Conservation (phyloP, 2,797 vertebrate genomes). For the Bucorvus abyssinicus region DNA sequence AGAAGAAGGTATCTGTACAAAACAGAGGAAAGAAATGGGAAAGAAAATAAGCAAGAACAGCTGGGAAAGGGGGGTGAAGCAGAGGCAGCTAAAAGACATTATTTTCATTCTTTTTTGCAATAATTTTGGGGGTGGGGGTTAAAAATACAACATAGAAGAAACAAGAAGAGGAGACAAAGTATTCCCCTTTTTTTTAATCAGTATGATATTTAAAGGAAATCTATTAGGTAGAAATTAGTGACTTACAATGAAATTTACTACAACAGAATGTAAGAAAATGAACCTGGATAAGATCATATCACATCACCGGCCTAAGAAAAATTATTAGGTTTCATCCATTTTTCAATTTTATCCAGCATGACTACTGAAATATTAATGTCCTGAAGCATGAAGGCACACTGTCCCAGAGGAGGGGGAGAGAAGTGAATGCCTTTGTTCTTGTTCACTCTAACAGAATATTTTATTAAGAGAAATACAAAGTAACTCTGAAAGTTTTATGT, state of each 20-base stretch:
- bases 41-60: conserved; percentile 66
- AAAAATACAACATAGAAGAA: background rate
- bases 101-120: conserved; percentile 8
- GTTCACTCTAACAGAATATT: conserved; percentile 43
- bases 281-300: conserved; percentile 41
- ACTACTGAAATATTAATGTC: conserved; percentile 58
- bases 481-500: conserved; percentile 27
- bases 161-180: background rate
- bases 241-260: conserved; percentile 42
- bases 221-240: background rate
- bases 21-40: conserved; percentile 64
- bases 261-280: conserved; percentile 43
- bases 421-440: conserved; percentile 51
- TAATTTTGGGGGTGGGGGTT: background rate
- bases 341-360: conserved; percentile 47
- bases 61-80: conserved; percentile 45
- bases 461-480: conserved; percentile 59
- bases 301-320: conserved; percentile 41
- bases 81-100: conserved; percentile 11
- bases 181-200: background rate
- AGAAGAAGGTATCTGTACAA: conserved; percentile 84
- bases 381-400: conserved; percentile 39
- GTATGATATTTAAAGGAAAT: conserved; percentile 20
- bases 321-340: conserved; percentile 51
- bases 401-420: conserved; percentile 9